These are phyloP conservation scores for Perdita meconis DNA, from an alignment of 2,888 invertebrate genomes.

Conservation along the genomic window DNA sequence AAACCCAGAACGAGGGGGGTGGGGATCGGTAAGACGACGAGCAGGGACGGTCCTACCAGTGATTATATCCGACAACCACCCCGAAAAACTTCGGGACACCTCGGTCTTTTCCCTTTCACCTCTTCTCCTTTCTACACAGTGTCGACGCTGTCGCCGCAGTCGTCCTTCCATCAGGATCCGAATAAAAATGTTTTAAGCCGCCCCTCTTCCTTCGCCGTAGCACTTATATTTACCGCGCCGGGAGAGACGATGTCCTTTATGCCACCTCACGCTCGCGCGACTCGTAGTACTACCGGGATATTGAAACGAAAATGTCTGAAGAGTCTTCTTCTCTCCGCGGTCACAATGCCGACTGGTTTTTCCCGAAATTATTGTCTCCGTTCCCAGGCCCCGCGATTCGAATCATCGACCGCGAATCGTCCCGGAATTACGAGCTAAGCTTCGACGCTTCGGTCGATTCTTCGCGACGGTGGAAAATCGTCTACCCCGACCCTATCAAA, in stretches of 20 bases:
- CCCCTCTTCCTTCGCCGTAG: constrained; percentile 69
- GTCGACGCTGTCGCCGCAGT: constrained; percentile 49
- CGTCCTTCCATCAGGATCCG: constrained; percentile 69
- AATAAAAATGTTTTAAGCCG: constrained; percentile 80
- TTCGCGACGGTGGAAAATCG: not conserved
- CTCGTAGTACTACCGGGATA: constrained; percentile 64
- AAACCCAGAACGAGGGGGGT: constrained; percentile 53
- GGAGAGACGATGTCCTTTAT: constrained; percentile 76
- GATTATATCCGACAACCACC: constrained; percentile 81
- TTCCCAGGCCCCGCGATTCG: not conserved
- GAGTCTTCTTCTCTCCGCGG: constrained; percentile 24
- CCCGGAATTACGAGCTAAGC: not conserved
- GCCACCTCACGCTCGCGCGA: constrained; percentile 58
- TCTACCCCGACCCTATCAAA: not conserved
- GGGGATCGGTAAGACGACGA: constrained; percentile 61
- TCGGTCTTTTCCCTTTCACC: constrained; percentile 55
- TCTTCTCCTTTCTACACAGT: constrained; percentile 34
- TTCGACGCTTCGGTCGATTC: too few species aligned
- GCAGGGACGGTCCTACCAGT: constrained; percentile 71
- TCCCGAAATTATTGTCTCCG: constrained; percentile 48
- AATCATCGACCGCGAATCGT: constrained; percentile 10
- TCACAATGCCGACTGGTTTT: constrained; percentile 43
- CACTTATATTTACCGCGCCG: constrained; percentile 80
- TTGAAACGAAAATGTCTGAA: constrained; percentile 71
- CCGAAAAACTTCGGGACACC: constrained; percentile 75